phyloP scores from a whole-genome alignment of 2,797 vertebrate species.

The Typhlichthys eigenmanni region DNA sequence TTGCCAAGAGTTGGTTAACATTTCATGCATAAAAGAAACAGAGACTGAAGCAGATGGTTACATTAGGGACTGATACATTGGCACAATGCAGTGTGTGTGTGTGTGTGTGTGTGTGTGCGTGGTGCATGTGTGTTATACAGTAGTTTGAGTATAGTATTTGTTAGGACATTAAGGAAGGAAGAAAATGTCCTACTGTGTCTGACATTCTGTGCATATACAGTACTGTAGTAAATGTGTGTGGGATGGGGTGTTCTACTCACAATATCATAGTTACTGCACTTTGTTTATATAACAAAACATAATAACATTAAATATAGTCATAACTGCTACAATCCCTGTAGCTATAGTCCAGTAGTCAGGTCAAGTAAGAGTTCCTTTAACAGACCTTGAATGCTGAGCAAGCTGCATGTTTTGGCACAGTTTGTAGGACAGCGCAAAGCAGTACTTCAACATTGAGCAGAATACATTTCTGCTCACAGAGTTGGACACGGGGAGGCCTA shows the following conservation, averaged over 20 bases:
- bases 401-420: not conserved
- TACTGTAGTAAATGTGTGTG: no score
- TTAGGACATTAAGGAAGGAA: no score
- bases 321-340: not conserved
- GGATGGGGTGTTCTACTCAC: no score
- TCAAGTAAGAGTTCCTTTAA: slow-evolving; percentile 11
- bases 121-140: not conserved
- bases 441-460: slow-evolving; percentile 8
- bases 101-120: slow-evolving; percentile 7
- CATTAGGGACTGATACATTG: slow-evolving; percentile 72
- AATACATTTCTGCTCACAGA: slow-evolving; percentile 26
- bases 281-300: no score
- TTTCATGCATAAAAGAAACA: slow-evolving; percentile 72
- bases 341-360: not conserved
- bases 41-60: slow-evolving; percentile 74
- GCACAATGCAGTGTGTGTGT: slow-evolving; percentile 49
- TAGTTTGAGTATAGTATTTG: not conserved
- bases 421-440: slow-evolving; percentile 11
- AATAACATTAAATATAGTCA: not conserved
- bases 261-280: no score
- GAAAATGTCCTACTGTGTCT: no score
- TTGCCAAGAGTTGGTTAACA: slow-evolving; percentile 73
- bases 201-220: no score
- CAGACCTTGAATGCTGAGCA: slow-evolving; percentile 3
- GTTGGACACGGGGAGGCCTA: slow-evolving; percentile 30